These are phyloP conservation scores for Propithecus deckenii DNA, from an alignment of 2,797 vertebrate species.

Conservation along the genomic window DNA sequence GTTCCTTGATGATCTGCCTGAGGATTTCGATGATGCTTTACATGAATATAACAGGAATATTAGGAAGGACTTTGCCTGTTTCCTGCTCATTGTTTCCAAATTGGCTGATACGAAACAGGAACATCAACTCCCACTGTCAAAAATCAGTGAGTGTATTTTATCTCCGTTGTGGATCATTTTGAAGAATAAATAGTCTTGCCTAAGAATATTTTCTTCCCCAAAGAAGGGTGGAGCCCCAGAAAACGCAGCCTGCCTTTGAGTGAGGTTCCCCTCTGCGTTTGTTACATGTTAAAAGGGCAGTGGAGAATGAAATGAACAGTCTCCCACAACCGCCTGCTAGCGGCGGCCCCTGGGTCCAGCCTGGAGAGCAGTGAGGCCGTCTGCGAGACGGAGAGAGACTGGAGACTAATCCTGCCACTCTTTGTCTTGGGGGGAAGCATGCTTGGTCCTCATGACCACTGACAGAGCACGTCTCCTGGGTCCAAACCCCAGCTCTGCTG, in stretches of 20 bases:
- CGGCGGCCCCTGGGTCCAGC: background rate
- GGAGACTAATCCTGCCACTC: background rate
- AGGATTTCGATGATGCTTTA: slow-evolving; percentile 81
- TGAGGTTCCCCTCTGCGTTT: background rate
- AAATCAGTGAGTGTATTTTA: slow-evolving; percentile 75
- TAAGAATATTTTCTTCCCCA: background rate
- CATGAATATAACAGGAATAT: slow-evolving; percentile 79
- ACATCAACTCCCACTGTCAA: slow-evolving; percentile 83
- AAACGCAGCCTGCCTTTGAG: background rate
- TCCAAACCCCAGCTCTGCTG: background rate
- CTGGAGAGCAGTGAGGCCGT: background rate
- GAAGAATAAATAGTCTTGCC: background rate
- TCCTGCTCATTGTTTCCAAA: slow-evolving; percentile 79
- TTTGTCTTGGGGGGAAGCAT: background rate
- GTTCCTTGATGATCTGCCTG: slow-evolving; percentile 83
- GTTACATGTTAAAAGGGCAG: background rate
- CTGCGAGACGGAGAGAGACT: background rate
- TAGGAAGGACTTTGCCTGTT: slow-evolving; percentile 79
- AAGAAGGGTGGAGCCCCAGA: background rate
- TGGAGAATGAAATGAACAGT: background rate
- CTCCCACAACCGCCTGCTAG: background rate
- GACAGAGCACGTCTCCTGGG: background rate
- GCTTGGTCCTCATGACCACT: background rate
- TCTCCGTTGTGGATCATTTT: background rate
- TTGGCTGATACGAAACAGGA: slow-evolving; percentile 83